phyloP scores from a whole-genome alignment of 2,888 invertebrate genomes.

The Xylophagus ater region DNA sequence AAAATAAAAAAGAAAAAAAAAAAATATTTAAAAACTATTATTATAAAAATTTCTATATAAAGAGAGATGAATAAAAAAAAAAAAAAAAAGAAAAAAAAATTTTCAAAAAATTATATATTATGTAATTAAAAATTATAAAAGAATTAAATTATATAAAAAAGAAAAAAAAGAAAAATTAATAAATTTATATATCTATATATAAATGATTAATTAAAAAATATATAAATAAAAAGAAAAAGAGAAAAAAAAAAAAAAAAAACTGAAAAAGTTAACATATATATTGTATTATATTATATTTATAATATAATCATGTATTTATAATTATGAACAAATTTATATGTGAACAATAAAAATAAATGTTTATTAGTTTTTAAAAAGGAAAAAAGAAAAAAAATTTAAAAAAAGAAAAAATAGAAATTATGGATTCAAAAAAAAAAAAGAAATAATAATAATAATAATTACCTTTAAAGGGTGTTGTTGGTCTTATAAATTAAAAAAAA shows the following conservation, averaged over 20 bases:
- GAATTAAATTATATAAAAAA: slow-evolving; percentile 14
- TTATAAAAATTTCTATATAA: slow-evolving; percentile 21
- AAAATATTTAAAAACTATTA: slow-evolving; percentile 22
- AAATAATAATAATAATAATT: slow-evolving; percentile 5
- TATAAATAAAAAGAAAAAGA: too few relatives aligned
- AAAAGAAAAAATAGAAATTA: slow-evolving; percentile 7
- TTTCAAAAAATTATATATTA: slow-evolving; percentile 8
- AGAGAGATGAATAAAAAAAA: slow-evolving; percentile 20
- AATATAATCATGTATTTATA: slow-evolving; percentile 23
- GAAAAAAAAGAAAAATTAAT: slow-evolving; percentile 11
- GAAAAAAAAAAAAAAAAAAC: slow-evolving; percentile 18
- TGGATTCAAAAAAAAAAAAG: slow-evolving; percentile 2
- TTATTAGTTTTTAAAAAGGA: slow-evolving; percentile 13
- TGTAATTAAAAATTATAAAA: background rate
- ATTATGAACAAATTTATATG: slow-evolving; percentile 24
- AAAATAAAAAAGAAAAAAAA: slow-evolving; percentile 22
- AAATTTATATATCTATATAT: too few relatives aligned
- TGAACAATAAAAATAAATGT: slow-evolving; percentile 12
- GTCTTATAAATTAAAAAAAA: too few relatives aligned
- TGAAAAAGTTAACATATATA: slow-evolving; percentile 23
- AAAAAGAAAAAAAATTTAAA: slow-evolving; percentile 7
- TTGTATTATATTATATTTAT: slow-evolving; percentile 18
- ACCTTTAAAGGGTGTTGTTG: slow-evolving; percentile 10
- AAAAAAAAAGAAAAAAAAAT: slow-evolving; percentile 12
- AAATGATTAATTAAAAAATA: too few relatives aligned